phyloP scores from a whole-genome alignment of 2,888 invertebrate genomes.

The Spodoptera picta region DNA sequence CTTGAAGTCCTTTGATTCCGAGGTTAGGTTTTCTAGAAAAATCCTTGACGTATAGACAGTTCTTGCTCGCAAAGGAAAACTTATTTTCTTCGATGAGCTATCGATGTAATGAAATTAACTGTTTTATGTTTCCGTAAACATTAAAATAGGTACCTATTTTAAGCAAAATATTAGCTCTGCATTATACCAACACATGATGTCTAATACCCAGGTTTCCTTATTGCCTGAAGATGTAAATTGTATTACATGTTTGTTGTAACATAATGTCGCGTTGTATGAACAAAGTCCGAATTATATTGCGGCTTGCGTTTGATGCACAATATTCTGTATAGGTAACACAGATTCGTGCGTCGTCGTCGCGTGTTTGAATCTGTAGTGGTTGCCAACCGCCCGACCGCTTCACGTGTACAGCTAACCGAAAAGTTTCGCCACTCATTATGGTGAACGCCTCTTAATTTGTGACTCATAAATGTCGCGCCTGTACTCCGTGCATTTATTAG shows the following conservation, averaged over 20 bases:
- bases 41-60: neutral
- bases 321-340: constrained; percentile 13
- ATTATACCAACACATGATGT: constrained; percentile 15
- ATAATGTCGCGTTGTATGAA: constrained; percentile 29
- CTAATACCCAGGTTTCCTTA: constrained; percentile 27
- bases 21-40: constrained; percentile 21
- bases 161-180: constrained; percentile 26
- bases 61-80: too few species aligned
- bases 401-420: constrained; percentile 16
- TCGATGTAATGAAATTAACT: constrained; percentile 11
- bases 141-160: neutral
- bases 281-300: constrained; percentile 10
- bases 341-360: constrained; percentile 11
- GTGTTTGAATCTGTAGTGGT: constrained; percentile 2
- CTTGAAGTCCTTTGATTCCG: constrained; percentile 19
- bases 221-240: constrained; percentile 32
- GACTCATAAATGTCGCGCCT: constrained; percentile 27
- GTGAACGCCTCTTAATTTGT: constrained; percentile 30
- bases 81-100: neutral
- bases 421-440: constrained; percentile 23
- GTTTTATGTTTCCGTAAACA: constrained; percentile 23
- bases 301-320: constrained; percentile 21
- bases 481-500: constrained; percentile 18
- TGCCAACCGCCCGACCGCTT: constrained; percentile 22
- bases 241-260: constrained; percentile 18